Percentiles rank a stretch among this genome's conserved stretches.
Conservation (phyloP, 2,797 vertebrate species). For the Rhinophrynus dorsalis region DNA sequence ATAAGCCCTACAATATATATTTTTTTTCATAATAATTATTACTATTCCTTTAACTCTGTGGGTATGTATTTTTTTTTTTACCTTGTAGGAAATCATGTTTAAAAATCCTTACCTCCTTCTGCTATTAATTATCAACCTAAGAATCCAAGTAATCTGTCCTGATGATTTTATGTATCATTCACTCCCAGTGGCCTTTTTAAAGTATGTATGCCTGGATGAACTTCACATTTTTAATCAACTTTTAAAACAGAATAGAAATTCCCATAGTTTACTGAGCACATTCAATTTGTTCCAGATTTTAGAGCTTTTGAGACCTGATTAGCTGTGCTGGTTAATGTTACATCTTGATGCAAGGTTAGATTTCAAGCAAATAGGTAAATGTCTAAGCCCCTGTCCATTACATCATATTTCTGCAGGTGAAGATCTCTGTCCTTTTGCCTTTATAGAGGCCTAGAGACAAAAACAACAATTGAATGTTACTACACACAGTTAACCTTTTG, state of each 20-base stretch:
- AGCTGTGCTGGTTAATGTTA: background rate
- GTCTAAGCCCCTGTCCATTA: background rate
- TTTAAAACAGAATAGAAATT: background rate
- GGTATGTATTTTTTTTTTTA: background rate
- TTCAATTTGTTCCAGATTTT: background rate
- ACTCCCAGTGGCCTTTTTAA: slow-evolving; percentile 11
- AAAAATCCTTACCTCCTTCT: slow-evolving; percentile 17
- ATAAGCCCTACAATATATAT: too few relatives aligned
- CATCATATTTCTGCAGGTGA: slow-evolving; percentile 2
- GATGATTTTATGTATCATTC: slow-evolving; percentile 17
- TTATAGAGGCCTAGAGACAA: too few relatives aligned
- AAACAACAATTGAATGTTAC: too few relatives aligned
- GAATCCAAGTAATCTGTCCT: slow-evolving; percentile 23
- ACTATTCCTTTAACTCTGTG: too few relatives aligned
- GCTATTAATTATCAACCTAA: slow-evolving; percentile 17
- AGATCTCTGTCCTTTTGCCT: too few relatives aligned
- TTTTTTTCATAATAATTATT: too few relatives aligned
- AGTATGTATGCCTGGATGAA: too few relatives aligned
- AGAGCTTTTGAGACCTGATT: background rate
- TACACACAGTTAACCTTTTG: too few relatives aligned
- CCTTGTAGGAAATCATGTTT: slow-evolving; percentile 17
- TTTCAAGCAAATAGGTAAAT: background rate
- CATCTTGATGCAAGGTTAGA: background rate
- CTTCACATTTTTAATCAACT: background rate
- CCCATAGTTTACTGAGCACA: background rate